Base-by-base conservation (phyloP, 2,113 vertebrate genomes). In the Trinectes maculatus region DNA sequence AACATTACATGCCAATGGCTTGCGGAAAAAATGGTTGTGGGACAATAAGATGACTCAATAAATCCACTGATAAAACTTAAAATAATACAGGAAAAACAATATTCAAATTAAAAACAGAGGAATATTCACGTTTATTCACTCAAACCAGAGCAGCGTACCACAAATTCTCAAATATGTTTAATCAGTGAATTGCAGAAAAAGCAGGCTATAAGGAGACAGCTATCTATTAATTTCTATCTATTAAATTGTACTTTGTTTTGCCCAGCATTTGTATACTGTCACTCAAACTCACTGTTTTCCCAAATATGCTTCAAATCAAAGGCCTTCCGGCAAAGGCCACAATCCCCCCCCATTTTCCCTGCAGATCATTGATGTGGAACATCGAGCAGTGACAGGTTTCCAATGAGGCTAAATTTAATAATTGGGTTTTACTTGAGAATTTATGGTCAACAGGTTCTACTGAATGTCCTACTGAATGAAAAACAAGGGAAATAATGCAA, bases 91-190 rank as follows among this genome's bases (percentile, higher is more conserved):
- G 9, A 7, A 65, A 82, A 68, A 46, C 3, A 64, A 42, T 13
- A 37, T 37, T 40, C 2, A 59, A 34, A 67, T 29, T 29, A 36
- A 52, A 53, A 57, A 78, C 10, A 60, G 10, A 48, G 13, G 3
- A 54, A 51, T 7, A 39, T 37, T 60, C 1, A 71, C 33, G 72
- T 51, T 40, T n/a, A 46, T 73, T 60, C 39, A 78, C 15, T 40
- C 22, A 9, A 67, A 59, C 31, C 8, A 29, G 22, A 75, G 11
- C 29, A 58, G 47, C 8, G 5, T 10, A 40, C 53, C 47, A 43
- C 60, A 53, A 82, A 84, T 79, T 80, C 78, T 71, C 76, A 84
- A 74, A 56, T 71, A 55, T 1, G n/a, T 18, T 12, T 1, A 31
- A 33, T 10, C 22, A 16, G 2, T 31, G 9, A 48, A 5, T 3